These are phyloP conservation scores for Protaetia brevitarsis DNA, from an alignment of 1,140 invertebrate genomes.

Conservation along the genomic window DNA sequence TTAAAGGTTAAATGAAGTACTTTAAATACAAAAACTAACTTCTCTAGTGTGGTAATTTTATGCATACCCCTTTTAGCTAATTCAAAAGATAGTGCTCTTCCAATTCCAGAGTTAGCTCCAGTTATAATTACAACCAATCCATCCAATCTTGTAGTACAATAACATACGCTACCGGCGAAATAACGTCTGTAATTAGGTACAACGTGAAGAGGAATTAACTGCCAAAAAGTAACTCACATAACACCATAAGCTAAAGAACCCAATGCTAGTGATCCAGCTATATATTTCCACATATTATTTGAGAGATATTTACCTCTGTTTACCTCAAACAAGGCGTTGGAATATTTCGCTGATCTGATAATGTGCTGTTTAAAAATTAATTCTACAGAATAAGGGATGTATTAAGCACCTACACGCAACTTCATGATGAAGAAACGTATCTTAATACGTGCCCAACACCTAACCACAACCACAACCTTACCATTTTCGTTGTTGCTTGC, in stretches of 20 bases:
- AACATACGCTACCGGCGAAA: conserved; percentile 46
- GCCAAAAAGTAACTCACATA: conserved; percentile 37
- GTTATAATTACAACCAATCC: conserved; percentile 61
- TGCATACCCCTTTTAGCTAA: conserved; percentile 47
- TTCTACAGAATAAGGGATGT: too few relatives aligned
- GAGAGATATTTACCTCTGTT: not conserved
- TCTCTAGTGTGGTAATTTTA: too few relatives aligned
- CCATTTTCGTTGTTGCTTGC: too few relatives aligned
- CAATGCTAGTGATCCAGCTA: conserved; percentile 35
- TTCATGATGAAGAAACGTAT: too few relatives aligned
- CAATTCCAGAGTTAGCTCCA: conserved; percentile 61
- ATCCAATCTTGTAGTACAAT: conserved; percentile 44
- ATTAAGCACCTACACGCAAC: too few relatives aligned
- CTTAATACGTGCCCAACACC: too few relatives aligned
- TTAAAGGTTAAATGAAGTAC: too few relatives aligned
- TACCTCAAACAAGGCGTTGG: not conserved
- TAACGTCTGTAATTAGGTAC: conserved; percentile 40
- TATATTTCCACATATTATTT: conserved; percentile 43
- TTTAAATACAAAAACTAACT: too few relatives aligned
- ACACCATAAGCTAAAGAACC: conserved; percentile 41
- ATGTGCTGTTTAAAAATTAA: not conserved
- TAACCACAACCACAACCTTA: too few relatives aligned
- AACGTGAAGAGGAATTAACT: conserved; percentile 13
- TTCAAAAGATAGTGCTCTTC: conserved; percentile 54
- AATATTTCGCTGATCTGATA: too few relatives aligned